phyloP scores from a whole-genome alignment of 2,113 vertebrate species.

The Stigmatopora argus region DNA sequence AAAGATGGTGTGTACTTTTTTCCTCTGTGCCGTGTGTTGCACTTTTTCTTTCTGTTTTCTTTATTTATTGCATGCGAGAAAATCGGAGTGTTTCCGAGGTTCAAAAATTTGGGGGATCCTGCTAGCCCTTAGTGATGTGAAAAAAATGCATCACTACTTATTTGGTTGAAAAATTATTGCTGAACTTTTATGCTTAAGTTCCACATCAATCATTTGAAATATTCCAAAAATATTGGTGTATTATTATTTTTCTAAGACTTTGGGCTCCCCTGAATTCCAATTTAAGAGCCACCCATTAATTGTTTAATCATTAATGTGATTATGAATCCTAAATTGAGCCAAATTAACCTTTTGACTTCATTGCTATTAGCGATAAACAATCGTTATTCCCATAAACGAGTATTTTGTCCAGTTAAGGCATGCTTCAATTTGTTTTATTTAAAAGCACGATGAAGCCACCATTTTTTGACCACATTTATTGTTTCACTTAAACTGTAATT shows the following conservation, averaged over 20 bases:
- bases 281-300: background rate
- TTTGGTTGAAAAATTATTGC: too few relatives aligned
- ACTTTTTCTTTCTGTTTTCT: background rate
- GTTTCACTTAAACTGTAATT: background rate
- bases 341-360: background rate
- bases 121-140: background rate
- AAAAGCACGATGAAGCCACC: background rate
- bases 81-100: background rate
- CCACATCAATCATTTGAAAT: too few relatives aligned
- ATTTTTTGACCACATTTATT: background rate
- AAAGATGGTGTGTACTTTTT: slow-evolving; percentile 94
- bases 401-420: slow-evolving; percentile 1
- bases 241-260: too few relatives aligned
- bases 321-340: too few relatives aligned
- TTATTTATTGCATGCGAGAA: slow-evolving; percentile 7
- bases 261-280: too few relatives aligned
- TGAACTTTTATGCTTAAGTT: too few relatives aligned
- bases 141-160: too few relatives aligned
- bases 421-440: background rate
- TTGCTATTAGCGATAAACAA: slow-evolving; percentile 1
- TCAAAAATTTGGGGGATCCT: background rate
- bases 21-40: slow-evolving; percentile 31
- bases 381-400: too few relatives aligned
- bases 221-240: too few relatives aligned
- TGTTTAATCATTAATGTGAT: background rate